A percentile compares a stretch with the other conserved stretches of the same genome.
These are phyloP conservation scores for Todus mexicanus DNA, from an alignment of 2,797 vertebrate genomes.

Conservation along the genomic window DNA sequence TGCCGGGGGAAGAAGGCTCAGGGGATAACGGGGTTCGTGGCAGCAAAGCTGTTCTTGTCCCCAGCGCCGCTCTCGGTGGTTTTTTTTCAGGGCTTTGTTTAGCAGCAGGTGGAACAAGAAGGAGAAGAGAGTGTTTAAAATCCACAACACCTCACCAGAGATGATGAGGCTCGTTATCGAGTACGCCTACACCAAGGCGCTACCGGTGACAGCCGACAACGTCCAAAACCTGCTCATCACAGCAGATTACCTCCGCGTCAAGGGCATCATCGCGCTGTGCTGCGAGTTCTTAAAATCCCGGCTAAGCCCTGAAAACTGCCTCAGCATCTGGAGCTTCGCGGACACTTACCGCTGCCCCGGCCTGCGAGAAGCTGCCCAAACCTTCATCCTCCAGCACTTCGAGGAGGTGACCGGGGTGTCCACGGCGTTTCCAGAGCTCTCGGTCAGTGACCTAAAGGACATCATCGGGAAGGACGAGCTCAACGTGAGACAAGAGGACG, in stretches of 20 bases:
- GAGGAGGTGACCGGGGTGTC: slow-evolving; percentile 73
- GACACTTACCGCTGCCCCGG: slow-evolving; percentile 52
- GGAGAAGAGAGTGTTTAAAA: slow-evolving; percentile 71
- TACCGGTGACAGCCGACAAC: slow-evolving; percentile 70
- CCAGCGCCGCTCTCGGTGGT: background rate
- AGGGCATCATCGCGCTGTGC: slow-evolving; percentile 72
- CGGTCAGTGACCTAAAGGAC: slow-evolving; percentile 61
- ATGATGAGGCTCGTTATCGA: slow-evolving; percentile 79
- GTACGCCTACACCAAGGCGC: slow-evolving; percentile 75
- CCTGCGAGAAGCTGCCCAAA: slow-evolving; percentile 70
- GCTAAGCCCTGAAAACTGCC: slow-evolving; percentile 73
- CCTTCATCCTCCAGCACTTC: slow-evolving; percentile 80
- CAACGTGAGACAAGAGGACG: slow-evolving; percentile 75
- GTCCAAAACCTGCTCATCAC: slow-evolving; percentile 72
- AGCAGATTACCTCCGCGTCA: slow-evolving; percentile 78
- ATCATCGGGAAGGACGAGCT: slow-evolving; percentile 81
- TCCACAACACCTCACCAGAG: slow-evolving; percentile 73
- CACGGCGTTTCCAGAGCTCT: slow-evolving; percentile 76
- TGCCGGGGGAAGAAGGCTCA: background rate
- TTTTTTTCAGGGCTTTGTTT: slow-evolving; percentile 73
- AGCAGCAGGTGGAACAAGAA: slow-evolving; percentile 71
- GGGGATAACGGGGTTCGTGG: background rate
- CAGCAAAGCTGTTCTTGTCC: background rate
- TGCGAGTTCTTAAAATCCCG: slow-evolving; percentile 70
- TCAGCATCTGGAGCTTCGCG: slow-evolving; percentile 78